Evolutionary conservation across 2,113 vertebrate species (phyloP), one percentile per base, ranked within the genome.

Genomic region (Paracanthobrama guichenoti): DNA sequence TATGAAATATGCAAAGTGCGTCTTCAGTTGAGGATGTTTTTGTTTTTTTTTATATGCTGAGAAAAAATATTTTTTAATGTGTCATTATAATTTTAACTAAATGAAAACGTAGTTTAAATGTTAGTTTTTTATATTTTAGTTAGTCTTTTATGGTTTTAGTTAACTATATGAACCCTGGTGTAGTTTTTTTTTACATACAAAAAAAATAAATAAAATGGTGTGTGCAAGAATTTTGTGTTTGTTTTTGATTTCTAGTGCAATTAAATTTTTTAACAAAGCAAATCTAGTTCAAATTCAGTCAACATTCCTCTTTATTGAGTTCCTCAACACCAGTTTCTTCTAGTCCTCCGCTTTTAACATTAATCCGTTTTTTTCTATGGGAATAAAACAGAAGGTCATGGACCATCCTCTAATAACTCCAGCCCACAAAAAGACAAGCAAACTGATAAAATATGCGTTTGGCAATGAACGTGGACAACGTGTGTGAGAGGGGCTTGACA

Each of bases 301-400:
- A 86, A 57, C 81, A 35, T 67, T 81, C 24, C 31, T 66, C 28
- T 88, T 88, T 88, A 88, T 88, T 88, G 39, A 55, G 50, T 84
- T 86, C 79, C 53, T 62, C 39, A 79, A 67, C 50, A 53, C 50
- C 69, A 35, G 14, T 77, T 71, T 69, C 62, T 84, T 74, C 76
- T 75, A 26, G 18, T 81, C 75, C 60, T 71, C 66, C 22, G 24
- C 59, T 81, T 81, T 42, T 26, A 85, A 57, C 64, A 66, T 55
- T 48, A 76, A 81, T 71, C 50, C 22, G 28, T 31, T 80, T 16
- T 72, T 85, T 71, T 89, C 79, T 69, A 73, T 66, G 79, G 86
- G 31, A 71, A 66, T 81, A 39, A 22, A 88, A 8, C 18, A 55
- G 53, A 55, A 55, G 53, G 53, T 62, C 69, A 66, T 83, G 18